Evolutionary conservation across 2,888 invertebrate species (phyloP), one percentile per base, ranked within the genome.

Genomic region (Tenthredo livida): DNA sequence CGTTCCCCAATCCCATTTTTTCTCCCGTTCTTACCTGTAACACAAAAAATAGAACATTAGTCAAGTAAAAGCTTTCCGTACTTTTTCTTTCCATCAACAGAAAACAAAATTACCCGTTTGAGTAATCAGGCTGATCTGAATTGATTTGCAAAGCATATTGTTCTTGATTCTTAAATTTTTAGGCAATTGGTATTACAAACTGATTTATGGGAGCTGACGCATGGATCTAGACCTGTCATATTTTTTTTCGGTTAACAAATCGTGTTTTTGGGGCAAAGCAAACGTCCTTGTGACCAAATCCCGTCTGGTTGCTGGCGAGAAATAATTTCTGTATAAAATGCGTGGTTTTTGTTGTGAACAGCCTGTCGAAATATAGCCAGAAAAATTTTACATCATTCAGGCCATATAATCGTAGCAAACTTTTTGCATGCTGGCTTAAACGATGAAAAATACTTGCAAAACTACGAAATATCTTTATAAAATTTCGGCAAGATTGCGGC

Each of bases 11-110:
- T 77, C 50, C 37, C 37, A 21, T 54, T 61, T 25, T 29, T 61
- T 61, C 12, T n/a, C 40, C 29, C 25, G 10, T 61, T 58, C 80
- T 58, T 80, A 80, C 80, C 80, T 80, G 61, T 61, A 80, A 80
- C 80, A 80, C 21, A 80, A 61, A 80, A 61, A 80, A 21, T 61
- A 12, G 12, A 61, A 61, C 21, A 40, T 80, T 61, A 37, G 58
- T 80, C 5, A 50, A 40, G 54, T 17, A 29, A 54, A 77, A n/a
- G n/a, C 33, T 33, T 54, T 75, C 12, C 9, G 1, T 75, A 4
- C 4, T 21, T 72, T n/a, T 21, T 73, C 25, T 43, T 33, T 33
- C 1, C 2, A 43, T 70, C 1, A 43, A 43, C 25, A 33, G 5
- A 17, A 67, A 17, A 67, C 9, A 33, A 67, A 67, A 25, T 61